Base-by-base conservation (phyloP, 2,113 vertebrate species). In the Suricata suricatta region DNA sequence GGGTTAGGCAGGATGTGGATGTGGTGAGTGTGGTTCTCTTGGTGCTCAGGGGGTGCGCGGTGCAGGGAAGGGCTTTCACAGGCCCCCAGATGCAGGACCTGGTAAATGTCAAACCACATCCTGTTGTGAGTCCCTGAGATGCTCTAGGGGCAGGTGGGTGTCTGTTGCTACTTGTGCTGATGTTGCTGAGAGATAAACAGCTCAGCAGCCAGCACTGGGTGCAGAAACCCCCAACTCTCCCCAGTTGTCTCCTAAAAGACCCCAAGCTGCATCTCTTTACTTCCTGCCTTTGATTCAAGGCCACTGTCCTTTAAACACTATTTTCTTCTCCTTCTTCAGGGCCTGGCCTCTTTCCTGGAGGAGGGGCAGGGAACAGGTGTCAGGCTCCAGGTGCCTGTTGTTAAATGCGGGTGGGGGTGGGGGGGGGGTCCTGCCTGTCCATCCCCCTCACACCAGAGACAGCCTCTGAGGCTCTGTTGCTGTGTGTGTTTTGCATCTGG, bases 31-130 rank as follows among this genome's bases (percentile, higher is more conserved):
- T 16, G 88, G 9, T 69, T 33, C 57, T 29, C 10, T 0, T 23
- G 0, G 87, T 92, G 82, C 88, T 96, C 93, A 90, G 92, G 35
- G 60, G 71, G 50, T 87, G 80, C 1, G 0, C 6, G 79, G 84
- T 29, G 71, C 79, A 33, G 74, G 87, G 95, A 84, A 13, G 7
- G 88, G 19, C 68, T 89, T 97, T 98, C 98, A 92, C 97, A 92
- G 92, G 95, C n/a, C 35, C 86, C 86, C 93, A 93, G 96, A 96
- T 93, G 68, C 38, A 68, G n/a, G 90, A 57, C 52, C 94, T 86
- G 54, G 57, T 96, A 96, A 98, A 98, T 98, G 98, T 97, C 98
- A 99, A 96, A 92, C 99, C 98, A 0, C 99, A 99, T 99, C 99
- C 99, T 99, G 99, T 98, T 99, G 98, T 98, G 94, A 93, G 83